phyloP scores from a whole-genome alignment of 2,113 vertebrate genomes.

The Cygnus buccinator region DNA sequence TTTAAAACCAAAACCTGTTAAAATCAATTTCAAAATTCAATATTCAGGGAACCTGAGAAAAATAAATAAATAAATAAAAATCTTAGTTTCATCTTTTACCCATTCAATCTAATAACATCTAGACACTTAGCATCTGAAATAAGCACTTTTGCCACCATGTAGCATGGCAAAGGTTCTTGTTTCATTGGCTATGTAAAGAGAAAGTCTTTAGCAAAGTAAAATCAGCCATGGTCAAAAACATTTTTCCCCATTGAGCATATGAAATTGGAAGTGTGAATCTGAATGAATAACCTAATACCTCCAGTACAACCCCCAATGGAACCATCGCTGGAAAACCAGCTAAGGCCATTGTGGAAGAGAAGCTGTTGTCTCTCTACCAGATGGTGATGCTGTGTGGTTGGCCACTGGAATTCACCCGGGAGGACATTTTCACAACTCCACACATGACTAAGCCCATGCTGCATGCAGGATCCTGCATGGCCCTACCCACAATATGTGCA shows the following conservation, averaged over 20 bases:
- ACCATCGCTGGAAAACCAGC: background rate
- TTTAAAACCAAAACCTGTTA: background rate
- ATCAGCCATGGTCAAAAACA: background rate
- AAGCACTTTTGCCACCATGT: background rate
- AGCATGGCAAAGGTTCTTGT: background rate
- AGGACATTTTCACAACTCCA: background rate
- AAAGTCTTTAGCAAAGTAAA: background rate
- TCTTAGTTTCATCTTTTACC: background rate
- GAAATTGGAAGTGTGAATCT: background rate
- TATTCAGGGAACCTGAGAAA: background rate
- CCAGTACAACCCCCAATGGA: background rate
- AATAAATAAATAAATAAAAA: background rate
- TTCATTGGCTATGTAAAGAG: background rate
- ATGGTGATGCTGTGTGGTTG: accelerated
- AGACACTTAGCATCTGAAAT: background rate
- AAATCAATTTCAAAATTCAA: background rate
- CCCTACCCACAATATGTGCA: background rate
- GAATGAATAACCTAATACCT: background rate
- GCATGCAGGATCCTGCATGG: background rate
- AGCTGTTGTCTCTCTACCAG: accelerated
- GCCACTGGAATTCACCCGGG: background rate
- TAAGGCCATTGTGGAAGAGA: background rate
- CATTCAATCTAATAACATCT: background rate
- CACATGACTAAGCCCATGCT: accelerated
- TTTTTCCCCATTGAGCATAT: background rate